Percentiles rank a stretch among this genome's conserved stretches.
Evolutionary conservation across 1,140 invertebrate genomes (phyloP).

Genomic region (Ruditapes philippinarum): DNA sequence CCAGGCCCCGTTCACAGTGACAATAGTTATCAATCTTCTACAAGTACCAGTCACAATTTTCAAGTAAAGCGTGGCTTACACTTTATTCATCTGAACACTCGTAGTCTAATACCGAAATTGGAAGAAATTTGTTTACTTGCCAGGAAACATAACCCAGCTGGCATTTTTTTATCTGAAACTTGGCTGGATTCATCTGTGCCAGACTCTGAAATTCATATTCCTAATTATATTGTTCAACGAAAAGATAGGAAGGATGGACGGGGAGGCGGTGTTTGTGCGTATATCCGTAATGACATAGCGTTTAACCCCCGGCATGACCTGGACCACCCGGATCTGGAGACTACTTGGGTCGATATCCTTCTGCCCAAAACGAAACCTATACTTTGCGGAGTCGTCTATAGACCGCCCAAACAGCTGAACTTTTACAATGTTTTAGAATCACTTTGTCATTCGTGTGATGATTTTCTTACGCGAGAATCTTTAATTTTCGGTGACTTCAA

Average conservation of each 20-base stretch:
- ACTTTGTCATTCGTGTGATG: not conserved
- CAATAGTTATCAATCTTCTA: not conserved
- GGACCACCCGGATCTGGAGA: not conserved
- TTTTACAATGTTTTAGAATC: not conserved
- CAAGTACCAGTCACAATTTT: not conserved
- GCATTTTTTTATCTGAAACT: slow-evolving; percentile 1
- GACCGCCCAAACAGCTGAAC: not conserved
- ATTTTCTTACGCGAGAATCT: not conserved
- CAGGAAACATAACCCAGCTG: not conserved
- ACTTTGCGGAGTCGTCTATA: slow-evolving; percentile 17
- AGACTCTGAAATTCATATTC: slow-evolving; percentile 5
- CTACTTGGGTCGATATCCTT: not conserved
- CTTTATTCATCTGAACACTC: slow-evolving; percentile 25
- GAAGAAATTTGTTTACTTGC: slow-evolving; percentile 3
- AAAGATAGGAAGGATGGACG: not conserved
- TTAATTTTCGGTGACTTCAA: slow-evolving; percentile 15
- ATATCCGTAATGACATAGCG: not conserved
- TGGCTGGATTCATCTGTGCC: slow-evolving; percentile 8
- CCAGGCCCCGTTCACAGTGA: slow-evolving; percentile 5
- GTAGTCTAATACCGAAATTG: slow-evolving; percentile 21
- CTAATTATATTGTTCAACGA: slow-evolving; percentile 5
- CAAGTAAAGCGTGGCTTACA: slow-evolving; percentile 18
- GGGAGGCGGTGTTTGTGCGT: slow-evolving; percentile 12
- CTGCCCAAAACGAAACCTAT: slow-evolving; percentile 18
- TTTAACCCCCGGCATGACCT: not conserved